Conservation (phyloP, 2,113 vertebrate species). For the Hippocampus abdominalis region DNA sequence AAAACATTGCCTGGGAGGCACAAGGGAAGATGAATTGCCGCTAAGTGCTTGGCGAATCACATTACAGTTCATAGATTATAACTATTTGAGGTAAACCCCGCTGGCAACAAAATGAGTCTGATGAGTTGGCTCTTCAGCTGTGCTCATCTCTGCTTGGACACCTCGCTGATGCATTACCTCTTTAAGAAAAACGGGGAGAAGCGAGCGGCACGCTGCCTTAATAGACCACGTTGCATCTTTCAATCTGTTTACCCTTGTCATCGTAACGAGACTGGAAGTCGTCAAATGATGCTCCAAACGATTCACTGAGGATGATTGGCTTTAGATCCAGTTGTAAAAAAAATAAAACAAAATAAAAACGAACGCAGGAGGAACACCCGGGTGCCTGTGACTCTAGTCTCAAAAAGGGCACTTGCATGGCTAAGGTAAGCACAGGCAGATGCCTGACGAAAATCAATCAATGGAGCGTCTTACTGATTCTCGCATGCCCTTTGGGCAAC, state of each 20-base stretch:
- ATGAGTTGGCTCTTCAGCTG: slow-evolving; percentile 69
- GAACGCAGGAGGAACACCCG: no score
- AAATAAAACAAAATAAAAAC: no score
- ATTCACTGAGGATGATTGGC: no score
- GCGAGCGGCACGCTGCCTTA: slow-evolving; percentile 57
- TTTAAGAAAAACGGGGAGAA: slow-evolving; percentile 54
- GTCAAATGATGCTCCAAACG: slow-evolving; percentile 42
- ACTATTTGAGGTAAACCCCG: slow-evolving; percentile 72
- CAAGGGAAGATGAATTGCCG: slow-evolving; percentile 64
- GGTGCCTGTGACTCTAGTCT: not conserved
- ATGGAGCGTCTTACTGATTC: slow-evolving; percentile 35
- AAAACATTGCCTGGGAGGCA: slow-evolving; percentile 48
- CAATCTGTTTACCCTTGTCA: slow-evolving; percentile 62
- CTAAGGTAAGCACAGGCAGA: slow-evolving; percentile 64
- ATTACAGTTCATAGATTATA: slow-evolving; percentile 68
- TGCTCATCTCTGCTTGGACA: slow-evolving; percentile 52
- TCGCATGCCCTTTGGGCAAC: slow-evolving; percentile 26
- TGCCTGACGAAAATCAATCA: slow-evolving; percentile 64
- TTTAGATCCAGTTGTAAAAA: no score
- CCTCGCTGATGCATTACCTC: slow-evolving; percentile 63
- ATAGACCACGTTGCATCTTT: slow-evolving; percentile 65
- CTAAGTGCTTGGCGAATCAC: slow-evolving; percentile 64
- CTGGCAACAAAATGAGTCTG: slow-evolving; percentile 69
- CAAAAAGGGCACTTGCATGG: slow-evolving; percentile 59
- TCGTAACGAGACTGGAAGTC: slow-evolving; percentile 57